Evolutionary conservation across 2,888 invertebrate genomes (phyloP).

Genomic region (Dolichopus griseipennis): DNA sequence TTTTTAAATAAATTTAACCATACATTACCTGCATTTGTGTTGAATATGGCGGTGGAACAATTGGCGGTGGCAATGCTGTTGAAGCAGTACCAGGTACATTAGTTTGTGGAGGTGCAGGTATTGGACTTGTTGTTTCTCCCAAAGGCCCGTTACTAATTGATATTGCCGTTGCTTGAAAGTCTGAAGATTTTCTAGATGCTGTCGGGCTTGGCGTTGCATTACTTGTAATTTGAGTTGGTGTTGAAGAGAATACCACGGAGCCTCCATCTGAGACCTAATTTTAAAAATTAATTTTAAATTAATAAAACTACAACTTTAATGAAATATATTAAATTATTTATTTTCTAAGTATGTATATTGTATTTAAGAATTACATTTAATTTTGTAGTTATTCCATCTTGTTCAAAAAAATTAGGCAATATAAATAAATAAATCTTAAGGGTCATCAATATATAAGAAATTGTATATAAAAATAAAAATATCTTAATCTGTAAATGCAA

Average conservation of each 20-base stretch:
- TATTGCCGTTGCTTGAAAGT: constrained; percentile 50
- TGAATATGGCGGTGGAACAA: constrained; percentile 55
- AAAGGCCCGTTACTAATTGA: constrained; percentile 50
- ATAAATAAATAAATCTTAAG: no score
- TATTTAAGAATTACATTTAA: no score
- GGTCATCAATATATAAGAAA: no score
- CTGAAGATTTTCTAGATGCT: constrained; percentile 58
- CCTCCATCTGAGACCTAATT: constrained; percentile 68
- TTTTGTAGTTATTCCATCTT: no score
- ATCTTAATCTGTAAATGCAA: no score
- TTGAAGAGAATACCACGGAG: constrained; percentile 59
- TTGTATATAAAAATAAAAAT: no score
- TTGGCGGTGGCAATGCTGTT: constrained; percentile 57
- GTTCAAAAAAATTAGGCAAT: no score
- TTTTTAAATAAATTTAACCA: neutral
- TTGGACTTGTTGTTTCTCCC: constrained; percentile 54
- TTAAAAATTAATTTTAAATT: constrained; percentile 20
- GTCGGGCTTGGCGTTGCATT: constrained; percentile 48
- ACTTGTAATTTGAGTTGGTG: constrained; percentile 46
- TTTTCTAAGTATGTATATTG: no score
- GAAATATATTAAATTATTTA: no score
- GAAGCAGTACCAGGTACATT: constrained; percentile 49
- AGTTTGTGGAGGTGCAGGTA: constrained; percentile 26
- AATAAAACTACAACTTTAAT: no score
- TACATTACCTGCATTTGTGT: constrained; percentile 39